A percentile compares a stretch with the other conserved stretches of the same genome.
Evolutionary conservation across 2,113 vertebrate species (phyloP).

Genomic region (Gallinago undulata): DNA sequence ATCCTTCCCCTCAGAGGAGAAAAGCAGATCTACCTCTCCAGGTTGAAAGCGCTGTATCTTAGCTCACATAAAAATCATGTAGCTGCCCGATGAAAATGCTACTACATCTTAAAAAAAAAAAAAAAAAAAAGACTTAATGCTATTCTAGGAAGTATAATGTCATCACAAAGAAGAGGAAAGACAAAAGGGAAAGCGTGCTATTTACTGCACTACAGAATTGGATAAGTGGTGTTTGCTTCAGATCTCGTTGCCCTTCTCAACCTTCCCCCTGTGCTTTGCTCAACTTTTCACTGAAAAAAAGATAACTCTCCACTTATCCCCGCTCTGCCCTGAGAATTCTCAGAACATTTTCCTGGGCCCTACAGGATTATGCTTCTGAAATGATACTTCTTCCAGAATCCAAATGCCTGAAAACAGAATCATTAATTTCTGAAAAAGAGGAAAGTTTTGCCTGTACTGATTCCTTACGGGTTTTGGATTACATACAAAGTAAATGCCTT

Average conservation of each 20-base stretch:
- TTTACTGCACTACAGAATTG: neutral
- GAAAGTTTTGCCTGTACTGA: neutral
- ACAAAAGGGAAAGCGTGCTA: neutral
- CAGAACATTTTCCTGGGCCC: neutral
- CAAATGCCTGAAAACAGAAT: neutral
- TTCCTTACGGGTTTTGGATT: neutral
- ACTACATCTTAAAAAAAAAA: neutral
- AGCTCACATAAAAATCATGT: neutral
- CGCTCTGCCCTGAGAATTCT: neutral
- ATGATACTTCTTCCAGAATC: neutral
- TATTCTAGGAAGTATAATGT: neutral
- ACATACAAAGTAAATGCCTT: neutral
- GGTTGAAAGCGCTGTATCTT: neutral
- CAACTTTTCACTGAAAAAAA: neutral
- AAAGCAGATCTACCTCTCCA: neutral
- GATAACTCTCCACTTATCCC: neutral
- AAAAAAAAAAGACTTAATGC: neutral
- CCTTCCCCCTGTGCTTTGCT: neutral
- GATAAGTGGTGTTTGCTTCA: neutral
- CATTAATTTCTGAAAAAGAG: neutral
- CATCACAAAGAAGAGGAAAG: neutral
- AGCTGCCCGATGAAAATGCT: neutral
- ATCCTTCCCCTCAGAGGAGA: neutral
- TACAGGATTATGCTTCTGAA: slow-evolving; percentile 11
- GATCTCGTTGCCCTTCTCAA: neutral